Evolutionary conservation across 2,113 vertebrate species (phyloP), one percentile per base, ranked within the genome.

Genomic region (Bambusicola thoracicus): DNA sequence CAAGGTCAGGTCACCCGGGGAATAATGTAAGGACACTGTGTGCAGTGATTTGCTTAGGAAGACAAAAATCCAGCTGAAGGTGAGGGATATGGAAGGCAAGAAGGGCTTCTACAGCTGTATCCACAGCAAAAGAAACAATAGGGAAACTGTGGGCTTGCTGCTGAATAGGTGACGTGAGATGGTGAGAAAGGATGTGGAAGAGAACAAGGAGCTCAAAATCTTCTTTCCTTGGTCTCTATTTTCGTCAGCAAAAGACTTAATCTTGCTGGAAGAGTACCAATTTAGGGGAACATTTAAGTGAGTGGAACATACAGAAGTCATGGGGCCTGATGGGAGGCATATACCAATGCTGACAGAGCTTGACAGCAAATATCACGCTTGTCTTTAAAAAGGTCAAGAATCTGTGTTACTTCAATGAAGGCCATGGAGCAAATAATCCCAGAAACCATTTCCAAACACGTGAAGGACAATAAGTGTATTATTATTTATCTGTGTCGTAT

Each of bases 291-390:
- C 20, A 3, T 51, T 40, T 43, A 36, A 87, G 72, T 24, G 68
- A 72, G 15, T 15, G 20, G 51, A 13, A 36, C 8, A 2, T 72
- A 20, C 1, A 13, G 22, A 55, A 74, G 16, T 58, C 8, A 10
- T 30, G 66, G 61, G 9, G 46, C 17, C 10, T 70, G 10, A 34
- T 27, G 25, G 38, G n/a, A 79, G 20, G 24, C n/a, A 38, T 12
- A 4, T 25, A 15, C 30, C 41, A 43, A n/a, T 0, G 1, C 38
- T 48, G 27, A 4, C 1, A 0, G n/a, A 78, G 12, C 65, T 93
- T 70, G 19, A 32, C 0, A 72, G 18, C 22, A 43, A 19, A 30
- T 69, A 38, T 69, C 29, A 43, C 14, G 10, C 8, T 20, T 38
- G 7, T 58, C 40, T 78, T 85, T 46, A 84, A 1, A 19, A 30